Evolutionary conservation across 2,113 vertebrate species (phyloP), one percentile per base, ranked within the genome.

Genomic region (Triplophysa dalaica): DNA sequence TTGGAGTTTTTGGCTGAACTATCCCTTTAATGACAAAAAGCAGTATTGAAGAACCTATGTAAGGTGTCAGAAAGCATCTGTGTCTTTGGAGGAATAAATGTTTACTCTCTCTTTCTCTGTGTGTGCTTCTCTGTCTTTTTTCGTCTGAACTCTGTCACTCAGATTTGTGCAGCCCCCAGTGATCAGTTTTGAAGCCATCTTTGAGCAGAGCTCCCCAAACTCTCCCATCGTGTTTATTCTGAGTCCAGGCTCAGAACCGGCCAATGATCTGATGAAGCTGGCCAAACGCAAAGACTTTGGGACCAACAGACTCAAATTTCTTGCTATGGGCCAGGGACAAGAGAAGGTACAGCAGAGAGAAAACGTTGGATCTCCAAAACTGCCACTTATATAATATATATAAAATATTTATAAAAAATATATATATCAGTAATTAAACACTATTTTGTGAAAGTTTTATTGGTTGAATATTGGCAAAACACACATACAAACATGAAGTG

Each of bases 321-420:
- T 99, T 0, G 97, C 97, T 21, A 98, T 99, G 98, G 98, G 98
- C 24, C 97, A 99, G 88, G 96, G 98, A 17, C 98, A 99, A 75
- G 97, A 99, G 68, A 95, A 94, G 94, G 98, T 97, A 92, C 61
- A 26, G 43, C 29, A 6, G 8, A 14, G 3, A 29, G 16, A 1
- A 11, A 24, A 29, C 24, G 26, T 21, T 26, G 21, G 43, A 54
- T 19, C 52, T 14, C 19, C 58, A n/a, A 38, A 38, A 38, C 33
- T 38, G 33, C 33, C 14, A 70, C 33, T 38, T n/a, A n/a, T n/a
- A n/a, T n/a, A n/a, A n/a, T n/a, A n/a, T n/a, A n/a, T n/a, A n/a
- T n/a, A n/a, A n/a, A n/a, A n/a, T n/a, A n/a, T n/a, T n/a, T n/a
- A n/a, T n/a, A n/a, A 29, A 29, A 29, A 4, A 29, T 4, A 29